Percentiles rank a stretch among this genome's conserved stretches.
These are phyloP conservation scores for Megaceryle alcyon DNA, from an alignment of 2,797 vertebrate species.

Conservation along the genomic window DNA sequence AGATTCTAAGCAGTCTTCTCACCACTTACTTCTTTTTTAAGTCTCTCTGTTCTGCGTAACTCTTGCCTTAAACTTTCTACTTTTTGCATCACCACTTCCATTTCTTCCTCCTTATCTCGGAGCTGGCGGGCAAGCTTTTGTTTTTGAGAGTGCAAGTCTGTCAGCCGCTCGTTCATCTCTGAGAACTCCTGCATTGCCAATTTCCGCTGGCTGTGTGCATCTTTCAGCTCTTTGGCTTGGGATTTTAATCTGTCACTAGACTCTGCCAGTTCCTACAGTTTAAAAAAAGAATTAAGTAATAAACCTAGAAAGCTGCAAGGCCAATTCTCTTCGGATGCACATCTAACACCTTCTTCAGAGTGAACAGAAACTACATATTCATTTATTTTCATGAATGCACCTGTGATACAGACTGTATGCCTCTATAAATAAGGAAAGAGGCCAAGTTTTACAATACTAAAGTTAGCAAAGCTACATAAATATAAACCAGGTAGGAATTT, in stretches of 20 bases:
- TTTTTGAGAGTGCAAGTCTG: constrained; percentile 93
- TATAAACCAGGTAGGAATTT: background rate
- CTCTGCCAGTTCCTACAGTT: constrained; percentile 85
- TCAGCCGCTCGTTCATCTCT: constrained; percentile 94
- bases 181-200: constrained; percentile 97
- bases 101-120: constrained; percentile 97
- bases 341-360: constrained; percentile 23
- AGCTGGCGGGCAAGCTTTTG: constrained; percentile 94
- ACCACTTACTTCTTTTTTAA: constrained; percentile 95
- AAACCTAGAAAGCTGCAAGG: constrained; percentile 71
- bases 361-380: constrained; percentile 16
- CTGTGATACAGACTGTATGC: background rate
- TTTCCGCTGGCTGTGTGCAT: constrained; percentile 96
- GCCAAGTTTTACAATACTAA: background rate
- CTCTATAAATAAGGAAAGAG: background rate
- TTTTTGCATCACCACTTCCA: constrained; percentile 92
- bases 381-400: constrained; percentile 31
- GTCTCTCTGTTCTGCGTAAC: constrained; percentile 94
- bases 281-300: constrained; percentile 78
- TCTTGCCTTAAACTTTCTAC: constrained; percentile 93
- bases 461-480: background rate
- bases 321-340: constrained; percentile 38
- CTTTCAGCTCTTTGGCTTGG: constrained; percentile 98
- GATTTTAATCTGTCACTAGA: constrained; percentile 86
- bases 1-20: constrained; percentile 66